These are phyloP conservation scores for Neopipo cinnamomea DNA, from an alignment of 2,113 vertebrate genomes.

Conservation along the genomic window DNA sequence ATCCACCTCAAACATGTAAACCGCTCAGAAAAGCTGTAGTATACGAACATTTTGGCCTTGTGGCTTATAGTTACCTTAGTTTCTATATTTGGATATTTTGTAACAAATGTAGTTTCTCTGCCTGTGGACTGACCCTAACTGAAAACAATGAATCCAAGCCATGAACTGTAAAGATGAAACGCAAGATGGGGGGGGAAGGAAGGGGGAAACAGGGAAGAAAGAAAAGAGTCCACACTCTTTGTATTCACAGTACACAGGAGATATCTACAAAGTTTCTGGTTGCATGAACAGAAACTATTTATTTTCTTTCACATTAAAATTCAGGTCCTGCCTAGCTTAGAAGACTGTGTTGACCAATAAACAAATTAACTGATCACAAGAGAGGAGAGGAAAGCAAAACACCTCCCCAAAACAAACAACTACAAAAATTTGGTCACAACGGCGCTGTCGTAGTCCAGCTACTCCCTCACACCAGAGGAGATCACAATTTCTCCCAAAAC, in stretches of 20 bases:
- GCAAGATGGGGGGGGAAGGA: neutral
- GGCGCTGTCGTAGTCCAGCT: neutral
- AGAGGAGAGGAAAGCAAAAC: neutral
- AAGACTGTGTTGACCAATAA: neutral
- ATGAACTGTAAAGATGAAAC: neutral
- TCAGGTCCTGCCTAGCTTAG: neutral
- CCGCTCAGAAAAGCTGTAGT: neutral
- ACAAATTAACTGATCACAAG: neutral
- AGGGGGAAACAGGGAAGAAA: neutral
- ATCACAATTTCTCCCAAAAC: neutral
- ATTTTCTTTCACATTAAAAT: neutral
- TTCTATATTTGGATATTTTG: conserved; percentile 39
- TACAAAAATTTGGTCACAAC: neutral
- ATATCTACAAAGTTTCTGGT: neutral
- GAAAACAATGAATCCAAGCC: conserved; percentile 28
- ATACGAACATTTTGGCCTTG: neutral
- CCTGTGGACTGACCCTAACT: conserved; percentile 19
- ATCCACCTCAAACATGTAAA: neutral
- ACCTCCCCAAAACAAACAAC: neutral
- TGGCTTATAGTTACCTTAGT: neutral
- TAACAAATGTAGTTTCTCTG: conserved; percentile 16
- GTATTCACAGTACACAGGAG: neutral
- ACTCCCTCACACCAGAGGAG: neutral
- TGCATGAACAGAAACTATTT: neutral
- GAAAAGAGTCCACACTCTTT: neutral